Conservation (phyloP, 2,888 invertebrate genomes). For the Strigamia crassipes region DNA sequence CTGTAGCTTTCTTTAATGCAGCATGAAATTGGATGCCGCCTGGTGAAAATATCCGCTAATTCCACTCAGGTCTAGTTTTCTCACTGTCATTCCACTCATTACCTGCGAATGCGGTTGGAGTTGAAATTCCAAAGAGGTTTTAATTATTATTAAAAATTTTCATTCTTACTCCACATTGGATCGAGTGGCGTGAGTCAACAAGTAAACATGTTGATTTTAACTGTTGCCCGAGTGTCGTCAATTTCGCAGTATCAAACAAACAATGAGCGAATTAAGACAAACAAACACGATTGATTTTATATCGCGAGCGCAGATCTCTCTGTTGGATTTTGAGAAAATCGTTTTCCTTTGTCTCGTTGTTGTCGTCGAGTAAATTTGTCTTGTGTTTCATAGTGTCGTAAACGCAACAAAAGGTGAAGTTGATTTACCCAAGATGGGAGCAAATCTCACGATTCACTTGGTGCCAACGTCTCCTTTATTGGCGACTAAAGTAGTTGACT, state of each 20-base stretch:
- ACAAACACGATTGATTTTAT: neutral
- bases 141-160: neutral
- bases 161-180: neutral
- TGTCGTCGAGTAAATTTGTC: neutral
- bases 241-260: neutral
- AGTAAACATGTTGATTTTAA: neutral
- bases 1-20: neutral
- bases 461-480: conserved; percentile 3
- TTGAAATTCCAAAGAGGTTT: neutral
- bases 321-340: neutral
- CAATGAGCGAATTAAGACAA: neutral
- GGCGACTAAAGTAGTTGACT: neutral
- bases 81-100: conserved; percentile 10
- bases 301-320: neutral
- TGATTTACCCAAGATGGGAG: conserved; percentile 10
- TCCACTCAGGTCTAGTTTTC: conserved; percentile 10
- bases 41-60: conserved; percentile 10
- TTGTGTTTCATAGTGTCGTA: neutral
- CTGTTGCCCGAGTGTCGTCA: neutral
- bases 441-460: conserved; percentile 4
- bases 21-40: conserved; percentile 10
- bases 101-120: neutral
- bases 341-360: neutral
- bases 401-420: neutral
- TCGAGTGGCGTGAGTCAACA: neutral